These are phyloP conservation scores for Sebastes iracundus DNA, from an alignment of 2,797 vertebrate species.

Conservation along the genomic window DNA sequence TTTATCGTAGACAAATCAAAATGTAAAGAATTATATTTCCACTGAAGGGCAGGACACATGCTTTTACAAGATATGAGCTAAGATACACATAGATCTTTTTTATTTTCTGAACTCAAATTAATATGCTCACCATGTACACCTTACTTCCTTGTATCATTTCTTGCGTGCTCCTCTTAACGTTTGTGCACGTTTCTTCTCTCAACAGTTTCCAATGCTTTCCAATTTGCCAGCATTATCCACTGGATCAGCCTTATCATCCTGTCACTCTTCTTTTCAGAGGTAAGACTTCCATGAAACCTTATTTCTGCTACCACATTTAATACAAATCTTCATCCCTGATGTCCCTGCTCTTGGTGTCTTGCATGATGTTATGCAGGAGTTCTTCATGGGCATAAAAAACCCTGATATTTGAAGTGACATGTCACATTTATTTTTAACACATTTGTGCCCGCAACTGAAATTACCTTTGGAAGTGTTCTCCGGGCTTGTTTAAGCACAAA, in stretches of 20 bases:
- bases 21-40: neutral
- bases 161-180: neutral
- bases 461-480: too few relatives aligned
- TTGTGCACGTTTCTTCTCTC: conserved; percentile 25
- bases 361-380: neutral
- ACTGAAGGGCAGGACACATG: too few relatives aligned
- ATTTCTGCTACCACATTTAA: neutral
- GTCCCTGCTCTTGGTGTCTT: neutral
- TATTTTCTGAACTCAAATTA: neutral
- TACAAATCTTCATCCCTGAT: neutral
- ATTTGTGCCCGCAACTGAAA: too few relatives aligned
- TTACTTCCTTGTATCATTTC: neutral
- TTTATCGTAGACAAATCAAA: neutral
- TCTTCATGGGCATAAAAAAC: neutral
- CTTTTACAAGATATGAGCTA: neutral
- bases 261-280: conserved; percentile 98
- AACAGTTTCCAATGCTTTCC: conserved; percentile 94
- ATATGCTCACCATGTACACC: neutral
- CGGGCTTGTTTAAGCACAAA: too few relatives aligned
- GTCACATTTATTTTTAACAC: neutral
- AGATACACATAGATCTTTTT: neutral
- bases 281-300: conserved; percentile 60
- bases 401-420: neutral
- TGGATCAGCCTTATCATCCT: conserved; percentile 99
- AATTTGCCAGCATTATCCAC: conserved; percentile 96